Evolutionary conservation across 2,888 invertebrate genomes (phyloP), one percentile per base, ranked within the genome.

Genomic region (Eupeodes luniger): DNA sequence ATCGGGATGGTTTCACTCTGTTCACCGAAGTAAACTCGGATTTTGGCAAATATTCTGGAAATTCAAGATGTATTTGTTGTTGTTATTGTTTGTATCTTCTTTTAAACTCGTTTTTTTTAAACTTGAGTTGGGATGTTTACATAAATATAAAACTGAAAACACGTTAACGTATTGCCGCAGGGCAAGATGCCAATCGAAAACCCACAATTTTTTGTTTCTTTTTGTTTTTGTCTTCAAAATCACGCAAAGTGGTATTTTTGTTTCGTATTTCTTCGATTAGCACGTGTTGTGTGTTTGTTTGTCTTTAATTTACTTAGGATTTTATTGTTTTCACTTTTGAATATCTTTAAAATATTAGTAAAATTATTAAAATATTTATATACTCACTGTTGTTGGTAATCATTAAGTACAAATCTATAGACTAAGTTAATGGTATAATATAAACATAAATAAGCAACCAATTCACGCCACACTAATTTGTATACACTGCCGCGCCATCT

Each of bases 401-500:
- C 96, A 92, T 95, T 96, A 92, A 98, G 95, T 67, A 96, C 97
- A 93, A 96, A 97, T 94, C 98, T 96, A 94, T 98, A 98, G 90
- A 96, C 94, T 91, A 98, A 94, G 94, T 98, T 98, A 93, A 98
- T 97, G 91, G 96, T 95, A 94, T 97, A 97, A 94, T 98, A 98
- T 90, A 98, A 94, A 91, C 96, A 95, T 92, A 97, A 95, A 94
- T 98, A 98, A 81, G 97, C 97, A 92, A 98, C 94, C 90, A 98
- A 94, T 94, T 98, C 98, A 91, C 98, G 96, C 98, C 98, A 98
- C 90, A 98, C 96, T 93, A 98, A 94, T 95, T 98, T 98, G 95
- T 98, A 98, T 59, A 98, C 98, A 93, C 98, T 98, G 91, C 98
- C 98, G 92, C 97, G 95, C 98, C 98, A 98, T 95, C 98, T 98